phyloP scores from a whole-genome alignment of 1,140 invertebrate genomes.

The Drosophila pseudoobscura region DNA sequence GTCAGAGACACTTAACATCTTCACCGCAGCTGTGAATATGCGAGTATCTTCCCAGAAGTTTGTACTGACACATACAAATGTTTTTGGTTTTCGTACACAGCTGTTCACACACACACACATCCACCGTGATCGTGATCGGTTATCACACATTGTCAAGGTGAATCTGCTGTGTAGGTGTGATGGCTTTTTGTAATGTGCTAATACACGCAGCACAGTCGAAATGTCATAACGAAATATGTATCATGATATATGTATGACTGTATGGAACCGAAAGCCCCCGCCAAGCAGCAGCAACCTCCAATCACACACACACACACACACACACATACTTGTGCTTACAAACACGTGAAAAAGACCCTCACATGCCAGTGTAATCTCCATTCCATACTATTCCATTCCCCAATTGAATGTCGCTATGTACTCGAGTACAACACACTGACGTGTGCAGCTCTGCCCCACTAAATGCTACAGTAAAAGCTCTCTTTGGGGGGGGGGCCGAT shows the following conservation, averaged over 20 bases:
- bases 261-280: background rate
- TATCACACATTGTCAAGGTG: conserved; percentile 56
- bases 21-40: too few relatives aligned
- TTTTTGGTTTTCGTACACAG: conserved; percentile 5
- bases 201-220: background rate
- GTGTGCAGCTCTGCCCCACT: conserved; percentile 2
- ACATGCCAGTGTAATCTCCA: too few relatives aligned
- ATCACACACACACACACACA: background rate
- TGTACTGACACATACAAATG: too few relatives aligned
- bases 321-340: background rate
- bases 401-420: too few relatives aligned
- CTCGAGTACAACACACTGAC: background rate
- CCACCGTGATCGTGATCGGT: conserved; percentile 1
- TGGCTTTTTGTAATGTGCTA: conserved; percentile 13
- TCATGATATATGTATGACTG: conserved; percentile 33
- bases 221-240: too few relatives aligned
- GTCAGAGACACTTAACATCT: too few relatives aligned
- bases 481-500: too few relatives aligned
- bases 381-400: too few relatives aligned
- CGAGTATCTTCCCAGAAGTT: too few relatives aligned
- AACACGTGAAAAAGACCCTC: too few relatives aligned
- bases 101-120: conserved; percentile 4
- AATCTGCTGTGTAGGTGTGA: conserved; percentile 41
- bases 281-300: background rate
- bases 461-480: background rate